These are phyloP conservation scores for Anastrepha ludens DNA, from an alignment of 1,140 invertebrate genomes.

Conservation along the genomic window DNA sequence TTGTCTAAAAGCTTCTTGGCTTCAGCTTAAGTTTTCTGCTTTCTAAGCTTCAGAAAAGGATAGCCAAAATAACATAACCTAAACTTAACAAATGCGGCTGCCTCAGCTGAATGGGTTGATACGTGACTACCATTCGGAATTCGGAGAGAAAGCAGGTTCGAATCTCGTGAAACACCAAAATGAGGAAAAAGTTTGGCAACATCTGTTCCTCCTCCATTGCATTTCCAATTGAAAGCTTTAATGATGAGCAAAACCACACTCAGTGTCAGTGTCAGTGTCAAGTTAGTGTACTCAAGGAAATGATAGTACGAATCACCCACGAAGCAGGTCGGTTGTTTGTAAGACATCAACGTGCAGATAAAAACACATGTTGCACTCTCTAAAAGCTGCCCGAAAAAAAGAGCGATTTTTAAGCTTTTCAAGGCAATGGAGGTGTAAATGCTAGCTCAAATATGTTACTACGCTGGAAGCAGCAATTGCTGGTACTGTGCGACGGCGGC, in stretches of 20 bases:
- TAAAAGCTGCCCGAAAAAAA: background rate
- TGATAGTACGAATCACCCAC: background rate
- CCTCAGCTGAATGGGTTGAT: no score
- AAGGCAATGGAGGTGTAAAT: background rate
- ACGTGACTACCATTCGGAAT: no score
- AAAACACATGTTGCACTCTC: slow-evolving; percentile 23
- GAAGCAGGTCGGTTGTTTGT: no score
- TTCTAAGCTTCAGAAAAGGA: no score
- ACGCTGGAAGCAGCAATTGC: background rate
- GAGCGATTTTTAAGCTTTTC: background rate
- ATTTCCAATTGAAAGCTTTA: background rate
- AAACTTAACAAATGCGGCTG: no score
- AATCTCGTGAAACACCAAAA: no score
- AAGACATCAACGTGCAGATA: background rate
- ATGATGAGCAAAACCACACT: background rate
- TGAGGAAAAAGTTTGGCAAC: background rate
- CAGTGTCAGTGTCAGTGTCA: slow-evolving; percentile 8
- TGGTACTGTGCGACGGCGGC: background rate
- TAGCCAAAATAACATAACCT: no score
- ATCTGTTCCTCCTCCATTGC: background rate
- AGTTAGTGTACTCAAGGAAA: background rate
- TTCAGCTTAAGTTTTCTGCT: no score
- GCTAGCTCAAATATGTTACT: background rate
- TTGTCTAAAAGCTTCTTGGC: no score
- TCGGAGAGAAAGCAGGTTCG: no score